Base-by-base conservation (phyloP, 2,797 vertebrate species). In the Argyrosomus regius region DNA sequence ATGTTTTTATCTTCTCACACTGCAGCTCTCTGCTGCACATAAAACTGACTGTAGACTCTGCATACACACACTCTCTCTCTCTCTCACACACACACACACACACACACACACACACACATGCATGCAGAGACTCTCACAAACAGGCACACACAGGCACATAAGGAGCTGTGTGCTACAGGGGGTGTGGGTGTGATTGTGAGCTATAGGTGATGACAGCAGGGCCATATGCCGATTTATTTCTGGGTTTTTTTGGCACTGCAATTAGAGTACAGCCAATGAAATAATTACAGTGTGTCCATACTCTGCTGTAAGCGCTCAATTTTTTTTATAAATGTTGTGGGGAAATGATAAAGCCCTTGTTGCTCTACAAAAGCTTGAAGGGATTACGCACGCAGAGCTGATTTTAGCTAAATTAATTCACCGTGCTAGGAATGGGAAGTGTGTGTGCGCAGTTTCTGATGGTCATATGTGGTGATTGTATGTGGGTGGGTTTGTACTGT, bases 161-260 rank as follows among this genome's bases (percentile, higher is more conserved):
- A 76, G 81, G 84, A 83, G 77, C 69, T 68, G 71, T 75, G 65
- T 78, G 82, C 75, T 81, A 28, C 81, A 82, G 59, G 53, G 81
- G 73, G 81, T 18, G 84, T 89, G 88, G 90, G 88, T 93, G 91
- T 93, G 89, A 86, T 86, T 87, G 77, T 78, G 86, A 88, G 76
- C 92, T 93, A 92, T 93, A 93, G 92, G 92, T 90, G 92, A 86
- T 86, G 82, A 89, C 90, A 88, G 91, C 85, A 81, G 64, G 74
- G 75, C 93, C 94, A 95, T 95, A 95, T 95, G 94, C 63, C 87
- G 81, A 86, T 87, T 59, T 85, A 82, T 90, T 91, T 87, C 49
- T 65, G 24, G 0, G 10, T 26, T 60, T 72, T 59, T 67, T 57
- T 67, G 46, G 61, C 66, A 22, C 59, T 81, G 59, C 62, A 74